Conservation (phyloP, 2,113 vertebrate species). For the Zingel zingel region DNA sequence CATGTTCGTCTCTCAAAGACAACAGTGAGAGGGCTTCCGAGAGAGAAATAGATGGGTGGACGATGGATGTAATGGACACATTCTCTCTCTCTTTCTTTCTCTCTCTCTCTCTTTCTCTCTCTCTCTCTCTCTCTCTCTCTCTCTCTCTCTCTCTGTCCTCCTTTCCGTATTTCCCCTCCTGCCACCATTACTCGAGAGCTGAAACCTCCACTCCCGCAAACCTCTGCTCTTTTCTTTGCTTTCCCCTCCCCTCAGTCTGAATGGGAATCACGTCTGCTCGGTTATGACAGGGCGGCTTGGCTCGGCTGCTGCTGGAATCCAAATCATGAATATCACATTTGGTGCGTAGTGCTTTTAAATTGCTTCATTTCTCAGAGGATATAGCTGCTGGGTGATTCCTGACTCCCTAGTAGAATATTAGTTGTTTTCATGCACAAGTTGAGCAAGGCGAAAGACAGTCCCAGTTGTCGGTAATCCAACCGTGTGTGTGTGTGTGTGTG, state of each 20-base stretch:
- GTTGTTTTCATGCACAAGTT: constrained; percentile 67
- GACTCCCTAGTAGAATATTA: constrained; percentile 70
- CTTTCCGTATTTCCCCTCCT: constrained; percentile 5
- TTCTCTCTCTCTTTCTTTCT: background rate
- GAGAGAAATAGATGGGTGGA: constrained; percentile 1
- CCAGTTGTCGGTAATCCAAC: constrained; percentile 54
- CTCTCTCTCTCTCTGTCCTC: background rate
- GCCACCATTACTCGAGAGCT: constrained; percentile 23
- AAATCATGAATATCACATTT: constrained; percentile 85
- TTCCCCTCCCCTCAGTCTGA: constrained; percentile 27
- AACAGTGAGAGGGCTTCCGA: background rate
- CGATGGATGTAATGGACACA: constrained; percentile 30
- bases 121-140: background rate
- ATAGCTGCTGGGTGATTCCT: constrained; percentile 71
- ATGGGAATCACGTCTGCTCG: constrained; percentile 70
- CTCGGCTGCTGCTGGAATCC: constrained; percentile 72
- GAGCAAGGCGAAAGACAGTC: constrained; percentile 51
- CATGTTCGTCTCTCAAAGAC: constrained; percentile 21
- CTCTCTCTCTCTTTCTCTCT: background rate
- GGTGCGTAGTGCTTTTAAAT: constrained; percentile 80
- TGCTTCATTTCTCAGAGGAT: constrained; percentile 80
- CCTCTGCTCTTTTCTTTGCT: constrained; percentile 23
- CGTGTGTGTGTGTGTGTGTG: constrained; percentile 21
- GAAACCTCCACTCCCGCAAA: constrained; percentile 24
- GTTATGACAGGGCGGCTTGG: constrained; percentile 75